Conservation (phyloP, 2,797 vertebrate genomes). For the Lepus oiostolus region DNA sequence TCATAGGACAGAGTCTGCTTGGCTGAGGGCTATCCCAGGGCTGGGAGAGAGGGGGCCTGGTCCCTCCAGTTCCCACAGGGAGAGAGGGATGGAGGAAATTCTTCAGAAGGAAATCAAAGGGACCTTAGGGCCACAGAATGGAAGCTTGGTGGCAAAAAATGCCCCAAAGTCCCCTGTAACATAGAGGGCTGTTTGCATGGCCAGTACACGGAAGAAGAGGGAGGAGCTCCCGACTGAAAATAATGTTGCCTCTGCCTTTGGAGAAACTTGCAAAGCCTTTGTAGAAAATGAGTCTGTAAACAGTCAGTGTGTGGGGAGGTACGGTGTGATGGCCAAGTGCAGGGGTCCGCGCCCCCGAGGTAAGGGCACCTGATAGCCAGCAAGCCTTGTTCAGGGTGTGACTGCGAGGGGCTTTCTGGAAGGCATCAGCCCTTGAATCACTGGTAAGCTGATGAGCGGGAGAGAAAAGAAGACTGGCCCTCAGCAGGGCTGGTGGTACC, state of each 20-base stretch:
- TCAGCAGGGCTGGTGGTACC: neutral
- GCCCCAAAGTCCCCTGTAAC: neutral
- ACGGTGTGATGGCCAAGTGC: neutral
- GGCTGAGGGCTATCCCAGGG: neutral
- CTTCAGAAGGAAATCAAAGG: neutral
- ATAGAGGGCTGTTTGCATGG: neutral
- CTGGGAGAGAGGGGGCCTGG: neutral
- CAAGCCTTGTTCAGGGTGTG: neutral
- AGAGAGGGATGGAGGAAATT: neutral
- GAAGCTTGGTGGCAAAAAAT: neutral
- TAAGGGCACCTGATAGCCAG: too few species aligned
- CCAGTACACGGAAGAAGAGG: accelerated
- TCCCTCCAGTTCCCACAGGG: neutral
- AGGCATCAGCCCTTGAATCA: neutral
- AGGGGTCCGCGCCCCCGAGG: neutral
- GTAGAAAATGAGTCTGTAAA: neutral
- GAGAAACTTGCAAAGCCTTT: neutral
- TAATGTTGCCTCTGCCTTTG: neutral
- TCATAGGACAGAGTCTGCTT: neutral
- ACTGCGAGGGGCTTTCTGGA: neutral
- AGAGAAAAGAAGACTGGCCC: neutral
- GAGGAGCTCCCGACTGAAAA: neutral
- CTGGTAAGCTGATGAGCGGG: too few species aligned
- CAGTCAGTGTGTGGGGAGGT: neutral
- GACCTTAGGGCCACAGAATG: neutral